phyloP scores from a whole-genome alignment of 2,797 vertebrate genomes.

The Benthosema pterotum region DNA sequence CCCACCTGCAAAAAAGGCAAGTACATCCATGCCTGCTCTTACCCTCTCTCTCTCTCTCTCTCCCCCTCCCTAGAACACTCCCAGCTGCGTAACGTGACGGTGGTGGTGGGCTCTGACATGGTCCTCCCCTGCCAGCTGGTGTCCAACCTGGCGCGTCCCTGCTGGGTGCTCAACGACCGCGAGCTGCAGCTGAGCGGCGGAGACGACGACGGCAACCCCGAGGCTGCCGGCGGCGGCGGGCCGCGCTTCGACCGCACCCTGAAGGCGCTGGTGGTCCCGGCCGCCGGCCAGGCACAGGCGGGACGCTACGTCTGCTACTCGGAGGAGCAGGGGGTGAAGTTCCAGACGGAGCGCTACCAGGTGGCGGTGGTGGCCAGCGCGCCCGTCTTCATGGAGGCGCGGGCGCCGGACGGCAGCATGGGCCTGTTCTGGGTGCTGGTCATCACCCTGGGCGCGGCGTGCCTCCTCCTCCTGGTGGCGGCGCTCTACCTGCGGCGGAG shows the following conservation, averaged over 20 bases:
- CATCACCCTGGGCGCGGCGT: slow-evolving; percentile 88
- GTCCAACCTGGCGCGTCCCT: slow-evolving; percentile 91
- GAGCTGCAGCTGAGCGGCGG: slow-evolving; percentile 77
- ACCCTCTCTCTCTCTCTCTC: not conserved
- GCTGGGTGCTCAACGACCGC: slow-evolving; percentile 87
- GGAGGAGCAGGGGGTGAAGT: slow-evolving; percentile 87
- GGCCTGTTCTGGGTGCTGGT: slow-evolving; percentile 93
- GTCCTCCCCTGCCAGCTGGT: slow-evolving; percentile 91
- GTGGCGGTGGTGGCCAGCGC: slow-evolving; percentile 86
- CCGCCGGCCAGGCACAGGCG: slow-evolving; percentile 79
- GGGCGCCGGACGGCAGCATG: slow-evolving; percentile 88
- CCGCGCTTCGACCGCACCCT: slow-evolving; percentile 85
- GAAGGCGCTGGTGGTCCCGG: slow-evolving; percentile 86
- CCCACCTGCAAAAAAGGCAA: no score
- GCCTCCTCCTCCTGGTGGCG: slow-evolving; percentile 86
- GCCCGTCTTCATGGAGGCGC: slow-evolving; percentile 86
- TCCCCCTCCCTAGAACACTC: slow-evolving; percentile 74
- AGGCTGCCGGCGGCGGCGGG: slow-evolving; percentile 71
- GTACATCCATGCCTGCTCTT: not conserved
- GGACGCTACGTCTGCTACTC: slow-evolving; percentile 91
- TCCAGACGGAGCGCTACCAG: slow-evolving; percentile 86
- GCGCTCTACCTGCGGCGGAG: slow-evolving; percentile 89
- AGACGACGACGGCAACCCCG: no score
- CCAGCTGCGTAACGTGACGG: slow-evolving; percentile 85
- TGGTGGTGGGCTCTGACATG: slow-evolving; percentile 90